Conservation (phyloP, 2,797 vertebrate species). For the Malurus splendens region DNA sequence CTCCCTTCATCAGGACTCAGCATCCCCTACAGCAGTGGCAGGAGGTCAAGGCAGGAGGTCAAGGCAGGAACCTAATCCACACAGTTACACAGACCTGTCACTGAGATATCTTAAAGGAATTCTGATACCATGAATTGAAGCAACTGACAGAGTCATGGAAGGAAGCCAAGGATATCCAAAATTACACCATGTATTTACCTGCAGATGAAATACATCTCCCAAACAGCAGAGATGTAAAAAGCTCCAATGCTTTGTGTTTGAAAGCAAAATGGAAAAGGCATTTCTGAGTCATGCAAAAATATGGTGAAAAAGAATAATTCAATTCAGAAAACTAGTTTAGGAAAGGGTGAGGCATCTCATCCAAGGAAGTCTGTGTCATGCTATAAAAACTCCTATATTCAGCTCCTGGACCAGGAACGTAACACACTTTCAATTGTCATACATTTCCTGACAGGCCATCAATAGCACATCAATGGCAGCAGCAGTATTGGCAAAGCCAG, state of each 20-base stretch:
- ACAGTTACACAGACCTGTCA: not conserved
- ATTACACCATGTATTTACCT: not conserved
- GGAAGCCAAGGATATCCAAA: not conserved
- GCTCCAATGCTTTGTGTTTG: not conserved
- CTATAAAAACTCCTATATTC: not conserved
- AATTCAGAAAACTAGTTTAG: not conserved
- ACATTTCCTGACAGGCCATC: not conserved
- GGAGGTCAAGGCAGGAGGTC: not conserved
- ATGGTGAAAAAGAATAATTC: not conserved
- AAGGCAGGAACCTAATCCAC: not conserved
- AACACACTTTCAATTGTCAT: not conserved
- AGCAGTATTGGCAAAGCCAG: not conserved
- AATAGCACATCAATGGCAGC: not conserved
- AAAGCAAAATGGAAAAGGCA: not conserved
- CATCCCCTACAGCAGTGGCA: not conserved
- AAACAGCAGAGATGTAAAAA: not conserved
- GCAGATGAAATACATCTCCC: not conserved
- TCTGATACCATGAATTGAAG: not conserved
- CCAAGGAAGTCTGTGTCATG: not conserved
- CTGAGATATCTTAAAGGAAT: not conserved
- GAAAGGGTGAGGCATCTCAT: not conserved
- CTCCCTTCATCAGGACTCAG: not conserved
- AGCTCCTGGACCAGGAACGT: not conserved
- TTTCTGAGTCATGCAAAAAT: not conserved
- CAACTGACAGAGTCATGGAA: not conserved